Evolutionary conservation across 1,140 invertebrate genomes (phyloP).

Genomic region (Pararge aegeria): DNA sequence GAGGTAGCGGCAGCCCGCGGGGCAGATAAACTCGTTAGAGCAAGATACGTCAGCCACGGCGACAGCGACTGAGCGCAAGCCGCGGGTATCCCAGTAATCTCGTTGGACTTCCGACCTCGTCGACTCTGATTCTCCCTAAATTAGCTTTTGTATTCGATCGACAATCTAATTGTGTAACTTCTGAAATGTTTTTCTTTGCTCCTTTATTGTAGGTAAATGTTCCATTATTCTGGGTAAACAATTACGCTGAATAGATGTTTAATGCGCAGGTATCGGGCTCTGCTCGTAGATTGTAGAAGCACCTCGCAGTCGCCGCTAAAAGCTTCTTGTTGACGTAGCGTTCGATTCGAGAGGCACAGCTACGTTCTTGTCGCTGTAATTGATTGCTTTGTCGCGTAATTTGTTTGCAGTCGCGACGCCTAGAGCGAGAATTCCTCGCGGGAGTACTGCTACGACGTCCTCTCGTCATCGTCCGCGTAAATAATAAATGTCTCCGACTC

Average conservation of each 20-base stretch:
- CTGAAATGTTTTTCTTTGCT: constrained; percentile 55
- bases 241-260: constrained; percentile 44
- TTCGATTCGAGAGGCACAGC: constrained; percentile 68
- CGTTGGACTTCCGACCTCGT: constrained; percentile 66
- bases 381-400: constrained; percentile 79
- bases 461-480: constrained; percentile 60
- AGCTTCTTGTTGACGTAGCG: constrained; percentile 77
- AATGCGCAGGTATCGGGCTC: constrained; percentile 46
- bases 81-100: constrained; percentile 69
- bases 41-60: constrained; percentile 55
- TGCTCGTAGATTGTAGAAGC: constrained; percentile 40
- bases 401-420: constrained; percentile 71
- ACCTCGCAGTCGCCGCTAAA: constrained; percentile 63
- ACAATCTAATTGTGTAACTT: constrained; percentile 65
- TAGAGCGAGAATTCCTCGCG: constrained; percentile 58
- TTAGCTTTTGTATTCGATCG: constrained; percentile 69
- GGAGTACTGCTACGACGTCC: constrained; percentile 43
- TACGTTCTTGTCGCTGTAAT: constrained; percentile 73
- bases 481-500: constrained; percentile 59
- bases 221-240: constrained; percentile 44
- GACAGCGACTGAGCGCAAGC: constrained; percentile 45
- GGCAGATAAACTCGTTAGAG: constrained; percentile 78
- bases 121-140: constrained; percentile 64
- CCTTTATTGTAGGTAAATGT: constrained; percentile 39
- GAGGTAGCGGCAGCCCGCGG: constrained; percentile 58